Evolutionary conservation across 2,113 vertebrate species (phyloP).

Genomic region (Corythornis cristatus): DNA sequence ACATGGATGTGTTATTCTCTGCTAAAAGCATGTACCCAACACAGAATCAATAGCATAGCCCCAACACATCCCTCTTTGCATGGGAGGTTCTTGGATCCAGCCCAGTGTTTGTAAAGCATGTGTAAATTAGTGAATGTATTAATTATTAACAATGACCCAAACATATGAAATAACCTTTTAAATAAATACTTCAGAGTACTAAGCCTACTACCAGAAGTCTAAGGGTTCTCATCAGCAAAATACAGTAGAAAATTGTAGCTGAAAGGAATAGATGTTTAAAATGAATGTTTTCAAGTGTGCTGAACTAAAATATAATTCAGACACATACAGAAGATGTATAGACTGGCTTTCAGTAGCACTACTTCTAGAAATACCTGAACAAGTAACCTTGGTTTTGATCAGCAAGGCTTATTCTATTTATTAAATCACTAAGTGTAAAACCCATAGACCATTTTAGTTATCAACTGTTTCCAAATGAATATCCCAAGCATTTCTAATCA

Average conservation of each 20-base stretch:
- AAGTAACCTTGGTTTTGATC: conserved; percentile 35
- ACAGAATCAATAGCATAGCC: not conserved
- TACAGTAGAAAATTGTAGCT: not conserved
- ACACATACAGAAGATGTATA: not conserved
- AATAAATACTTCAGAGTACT: not conserved
- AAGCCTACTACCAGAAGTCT: not conserved
- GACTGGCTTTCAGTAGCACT: not conserved
- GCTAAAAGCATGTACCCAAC: not conserved
- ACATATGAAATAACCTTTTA: not conserved
- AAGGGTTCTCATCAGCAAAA: not conserved
- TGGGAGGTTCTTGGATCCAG: not conserved
- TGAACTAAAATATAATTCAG: not conserved
- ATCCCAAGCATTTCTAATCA: conserved; percentile 57
- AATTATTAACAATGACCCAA: not conserved
- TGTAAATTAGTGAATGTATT: not conserved
- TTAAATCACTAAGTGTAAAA: conserved; percentile 34
- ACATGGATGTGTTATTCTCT: not conserved
- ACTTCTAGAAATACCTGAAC: not conserved
- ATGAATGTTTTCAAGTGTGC: not conserved
- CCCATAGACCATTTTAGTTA: conserved; percentile 28
- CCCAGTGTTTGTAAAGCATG: not conserved
- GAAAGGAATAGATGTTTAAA: conserved; percentile 17
- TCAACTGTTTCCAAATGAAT: conserved; percentile 65
- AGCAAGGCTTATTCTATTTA: conserved; percentile 26
- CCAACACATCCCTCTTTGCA: not conserved